Base-by-base conservation (phyloP, 35 echinoderm and acorn worm species). In the Chiridota heheva region DNA sequence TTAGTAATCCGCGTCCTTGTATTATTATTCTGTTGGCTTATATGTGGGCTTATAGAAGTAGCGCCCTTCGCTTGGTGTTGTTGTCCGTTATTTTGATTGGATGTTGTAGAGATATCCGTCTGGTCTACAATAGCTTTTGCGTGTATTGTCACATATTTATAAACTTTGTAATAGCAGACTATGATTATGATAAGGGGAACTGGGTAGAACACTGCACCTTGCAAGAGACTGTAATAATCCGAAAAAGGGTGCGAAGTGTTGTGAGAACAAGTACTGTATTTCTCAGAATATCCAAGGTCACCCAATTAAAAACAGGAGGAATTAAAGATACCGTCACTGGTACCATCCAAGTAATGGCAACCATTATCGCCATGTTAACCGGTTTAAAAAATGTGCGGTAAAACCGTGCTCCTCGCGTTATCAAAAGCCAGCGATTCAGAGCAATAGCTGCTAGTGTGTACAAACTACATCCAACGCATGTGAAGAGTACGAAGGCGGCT, bases 371-470 rank as follows among this genome's bases (percentile, higher is more conserved):
- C 2, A 93, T 53, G 44, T 57, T 70, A 30, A 46, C 68, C 13
- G 5, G 24, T 25, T 57, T 58, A 35, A 67, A 90, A 20, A 73
- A 61, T 56, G 38, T 31, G 31, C 44, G 40, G 30, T 88, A 71
- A 12, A 53, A 58, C 28, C n/a, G 3, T 2, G 39, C 29, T 20
- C 66, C 65, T 30, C 76, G 55, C 7, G 84, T 93, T 37, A 93
- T 85, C 29, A 86, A 31, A 2, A 80, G 46, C 67, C 72, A 76
- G 24, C 90, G 68, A 45, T 71, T 93, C 4, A 93, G 15, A 8
- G 84, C 84, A 31, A 93, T 88, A 1, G 63, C 70, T 17, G 87
- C 80, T 7, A 90, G 67, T 29, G 78, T 90, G 28, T 83, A 77
- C 0, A 90, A 7, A 60, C 87, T 90, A 46, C 87, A 84, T 2